Percentiles rank a stretch among this genome's conserved stretches.
These are phyloP conservation scores for Anhinga rufa DNA, from an alignment of 2,113 vertebrate species.

Conservation along the genomic window DNA sequence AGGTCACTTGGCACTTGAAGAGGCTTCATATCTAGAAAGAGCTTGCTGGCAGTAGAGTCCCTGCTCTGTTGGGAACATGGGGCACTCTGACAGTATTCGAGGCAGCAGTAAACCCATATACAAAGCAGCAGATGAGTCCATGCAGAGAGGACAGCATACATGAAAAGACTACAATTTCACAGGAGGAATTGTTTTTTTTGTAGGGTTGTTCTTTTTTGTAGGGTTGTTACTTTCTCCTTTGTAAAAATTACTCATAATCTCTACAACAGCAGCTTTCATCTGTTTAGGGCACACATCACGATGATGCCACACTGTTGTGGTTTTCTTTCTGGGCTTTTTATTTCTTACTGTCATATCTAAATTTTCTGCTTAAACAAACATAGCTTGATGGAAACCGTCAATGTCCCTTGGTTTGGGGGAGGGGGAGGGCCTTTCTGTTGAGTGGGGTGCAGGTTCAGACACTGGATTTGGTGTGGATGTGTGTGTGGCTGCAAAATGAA, in stretches of 20 bases:
- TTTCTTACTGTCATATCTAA: not conserved
- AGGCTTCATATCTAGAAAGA: not conserved
- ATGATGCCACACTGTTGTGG: not conserved
- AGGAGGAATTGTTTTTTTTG: not conserved
- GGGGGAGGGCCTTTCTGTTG: not conserved
- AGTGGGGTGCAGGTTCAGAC: not conserved
- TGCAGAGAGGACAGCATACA: not conserved
- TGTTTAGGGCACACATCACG: not conserved
- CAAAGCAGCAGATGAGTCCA: not conserved
- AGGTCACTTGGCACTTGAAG: not conserved
- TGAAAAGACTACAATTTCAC: not conserved
- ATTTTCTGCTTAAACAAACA: not conserved
- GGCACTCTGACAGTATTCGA: not conserved
- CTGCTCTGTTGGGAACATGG: not conserved
- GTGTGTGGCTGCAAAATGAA: not conserved
- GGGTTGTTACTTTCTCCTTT: not conserved
- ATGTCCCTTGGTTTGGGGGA: not conserved
- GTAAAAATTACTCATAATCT: not conserved
- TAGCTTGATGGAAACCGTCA: not conserved
- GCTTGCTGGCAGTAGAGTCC: not conserved
- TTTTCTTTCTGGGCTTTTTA: not conserved
- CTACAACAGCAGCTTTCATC: not conserved
- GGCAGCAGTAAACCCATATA: not conserved
- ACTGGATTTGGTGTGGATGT: not conserved
- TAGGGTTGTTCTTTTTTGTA: not conserved